phyloP scores from a whole-genome alignment of 2,797 vertebrate species.

The Enteromius paludinosus region DNA sequence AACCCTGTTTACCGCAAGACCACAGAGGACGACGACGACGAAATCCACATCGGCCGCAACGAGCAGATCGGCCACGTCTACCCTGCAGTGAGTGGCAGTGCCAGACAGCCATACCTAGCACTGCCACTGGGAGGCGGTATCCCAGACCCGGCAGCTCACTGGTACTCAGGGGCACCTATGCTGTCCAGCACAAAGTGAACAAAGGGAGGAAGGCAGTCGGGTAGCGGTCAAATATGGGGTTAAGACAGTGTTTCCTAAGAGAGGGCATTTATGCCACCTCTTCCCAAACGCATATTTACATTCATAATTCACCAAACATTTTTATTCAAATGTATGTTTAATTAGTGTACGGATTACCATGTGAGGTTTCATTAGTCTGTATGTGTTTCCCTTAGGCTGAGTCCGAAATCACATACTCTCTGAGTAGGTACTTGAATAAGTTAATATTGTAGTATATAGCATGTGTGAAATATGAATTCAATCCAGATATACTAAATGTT shows the following conservation, averaged over 20 bases:
- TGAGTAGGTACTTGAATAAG: background rate
- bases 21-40: constrained; percentile 91
- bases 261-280: constrained; percentile 58
- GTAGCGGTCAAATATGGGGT: constrained; percentile 35
- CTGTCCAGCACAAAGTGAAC: constrained; percentile 79
- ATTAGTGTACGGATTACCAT: constrained; percentile 5
- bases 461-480: constrained; percentile 1
- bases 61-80: constrained; percentile 95
- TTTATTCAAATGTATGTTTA: constrained; percentile 33
- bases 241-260: constrained; percentile 51
- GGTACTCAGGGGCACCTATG: constrained; percentile 82
- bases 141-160: constrained; percentile 82
- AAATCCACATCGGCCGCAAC: constrained; percentile 93
- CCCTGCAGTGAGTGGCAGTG: constrained; percentile 91
- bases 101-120: constrained; percentile 81
- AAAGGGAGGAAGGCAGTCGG: constrained; percentile 14
- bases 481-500: background rate
- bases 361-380: background rate
- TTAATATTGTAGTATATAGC: background rate
- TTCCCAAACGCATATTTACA: constrained; percentile 35
- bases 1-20: constrained; percentile 98
- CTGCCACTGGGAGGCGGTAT: constrained; percentile 78
- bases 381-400: constrained; percentile 12
- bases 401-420: background rate
- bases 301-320: constrained; percentile 36